phyloP scores from a whole-genome alignment of 2,888 invertebrate genomes.

The Sisyra terminalis region DNA sequence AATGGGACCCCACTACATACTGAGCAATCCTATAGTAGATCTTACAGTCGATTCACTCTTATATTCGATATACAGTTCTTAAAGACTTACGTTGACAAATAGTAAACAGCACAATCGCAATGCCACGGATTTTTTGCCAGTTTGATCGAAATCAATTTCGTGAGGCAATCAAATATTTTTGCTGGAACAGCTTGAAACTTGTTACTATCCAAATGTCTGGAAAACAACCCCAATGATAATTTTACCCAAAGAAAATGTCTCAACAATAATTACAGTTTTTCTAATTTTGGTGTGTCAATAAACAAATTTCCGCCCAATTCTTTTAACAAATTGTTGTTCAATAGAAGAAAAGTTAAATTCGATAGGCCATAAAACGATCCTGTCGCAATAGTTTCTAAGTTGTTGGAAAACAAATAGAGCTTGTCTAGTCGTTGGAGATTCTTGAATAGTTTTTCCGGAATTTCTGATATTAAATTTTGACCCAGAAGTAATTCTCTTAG shows the following conservation, averaged over 20 bases:
- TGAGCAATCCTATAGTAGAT: too few species aligned
- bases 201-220: constrained; percentile 59
- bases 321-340: constrained; percentile 54
- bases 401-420: constrained; percentile 51
- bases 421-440: constrained; percentile 41
- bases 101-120: constrained; percentile 59
- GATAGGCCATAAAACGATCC: constrained; percentile 42
- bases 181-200: constrained; percentile 50
- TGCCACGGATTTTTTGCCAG: constrained; percentile 67
- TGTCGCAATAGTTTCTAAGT: constrained; percentile 41
- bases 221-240: constrained; percentile 17
- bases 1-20: too few species aligned
- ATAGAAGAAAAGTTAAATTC: constrained; percentile 45
- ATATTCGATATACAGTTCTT: neutral
- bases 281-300: constrained; percentile 42
- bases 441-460: constrained; percentile 41
- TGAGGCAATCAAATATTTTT: constrained; percentile 44
- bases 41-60: too few species aligned
- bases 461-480: constrained; percentile 40
- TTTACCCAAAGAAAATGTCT: neutral
- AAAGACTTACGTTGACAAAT: constrained; percentile 46
- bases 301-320: constrained; percentile 46
- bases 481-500: constrained; percentile 51
- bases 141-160: constrained; percentile 46
- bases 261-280: constrained; percentile 46